phyloP scores from a whole-genome alignment of 2,797 vertebrate species.

The Ciconia nigra region DNA sequence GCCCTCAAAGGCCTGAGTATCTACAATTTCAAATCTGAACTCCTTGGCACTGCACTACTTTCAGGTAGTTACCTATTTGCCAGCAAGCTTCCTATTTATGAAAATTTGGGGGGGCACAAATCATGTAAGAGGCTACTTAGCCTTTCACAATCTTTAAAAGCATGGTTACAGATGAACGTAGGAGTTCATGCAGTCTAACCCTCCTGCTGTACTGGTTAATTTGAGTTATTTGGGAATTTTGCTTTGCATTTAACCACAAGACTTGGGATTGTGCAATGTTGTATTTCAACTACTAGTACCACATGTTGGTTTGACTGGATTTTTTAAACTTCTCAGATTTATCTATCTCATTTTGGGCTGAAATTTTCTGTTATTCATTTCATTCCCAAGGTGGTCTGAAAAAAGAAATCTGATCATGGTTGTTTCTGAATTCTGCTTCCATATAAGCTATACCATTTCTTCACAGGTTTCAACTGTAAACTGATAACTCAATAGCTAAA shows the following conservation, averaged over 20 bases:
- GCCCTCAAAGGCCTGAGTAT: neutral
- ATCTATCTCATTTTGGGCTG: neutral
- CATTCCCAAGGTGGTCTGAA: neutral
- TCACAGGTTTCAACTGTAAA: neutral
- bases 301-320: neutral
- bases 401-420: neutral
- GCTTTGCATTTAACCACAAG: neutral
- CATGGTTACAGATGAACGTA: neutral
- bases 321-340: neutral
- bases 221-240: neutral
- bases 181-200: neutral
- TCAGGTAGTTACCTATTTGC: neutral
- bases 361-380: neutral
- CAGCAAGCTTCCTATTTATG: neutral
- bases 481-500: neutral
- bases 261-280: neutral
- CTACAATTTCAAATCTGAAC: neutral
- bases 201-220: neutral
- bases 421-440: neutral
- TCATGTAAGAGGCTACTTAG: neutral
- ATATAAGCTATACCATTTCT: neutral
- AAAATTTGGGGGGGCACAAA: neutral
- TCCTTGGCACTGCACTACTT: neutral
- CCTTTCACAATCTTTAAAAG: neutral
- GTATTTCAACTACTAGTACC: neutral